Percentiles rank a stretch among this genome's conserved stretches.
Conservation (phyloP, 2,797 vertebrate species). For the Coendou prehensilis region DNA sequence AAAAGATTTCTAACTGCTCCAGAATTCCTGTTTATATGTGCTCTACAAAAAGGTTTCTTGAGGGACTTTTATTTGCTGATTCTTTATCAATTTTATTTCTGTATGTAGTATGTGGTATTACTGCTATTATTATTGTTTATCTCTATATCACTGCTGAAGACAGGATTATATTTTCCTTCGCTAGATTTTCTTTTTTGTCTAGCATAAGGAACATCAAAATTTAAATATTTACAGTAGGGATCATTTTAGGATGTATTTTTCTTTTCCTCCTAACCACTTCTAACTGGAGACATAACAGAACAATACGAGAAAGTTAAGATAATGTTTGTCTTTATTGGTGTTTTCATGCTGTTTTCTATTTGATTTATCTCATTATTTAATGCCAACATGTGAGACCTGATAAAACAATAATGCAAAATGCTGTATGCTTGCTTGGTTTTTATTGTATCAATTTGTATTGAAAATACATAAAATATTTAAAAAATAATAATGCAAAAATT, state of each 20-base stretch:
- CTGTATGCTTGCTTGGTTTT: conserved; percentile 79
- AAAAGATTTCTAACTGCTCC: conserved; percentile 65
- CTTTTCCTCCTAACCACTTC: conserved; percentile 65
- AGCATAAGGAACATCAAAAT: conserved; percentile 66
- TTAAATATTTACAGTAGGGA: conserved; percentile 79
- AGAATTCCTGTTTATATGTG: conserved; percentile 57
- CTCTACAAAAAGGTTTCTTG: conserved; percentile 66
- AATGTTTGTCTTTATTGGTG: conserved; percentile 82
- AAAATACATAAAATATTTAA: conserved; percentile 84
- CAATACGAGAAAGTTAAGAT: conserved; percentile 79
- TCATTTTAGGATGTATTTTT: conserved; percentile 73
- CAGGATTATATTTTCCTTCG: conserved; percentile 67
- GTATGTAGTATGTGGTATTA: conserved; percentile 57
- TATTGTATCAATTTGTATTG: conserved; percentile 86
- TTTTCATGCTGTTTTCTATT: conserved; percentile 83
- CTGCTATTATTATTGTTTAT: conserved; percentile 74
- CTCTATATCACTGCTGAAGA: conserved; percentile 43
- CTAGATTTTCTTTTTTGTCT: conserved; percentile 48
- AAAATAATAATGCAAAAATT: conserved; percentile 87
- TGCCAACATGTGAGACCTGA: conserved; percentile 83
- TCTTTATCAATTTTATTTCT: conserved; percentile 81
- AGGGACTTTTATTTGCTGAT: conserved; percentile 70
- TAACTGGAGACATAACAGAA: conserved; percentile 63
- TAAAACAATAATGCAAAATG: conserved; percentile 86
- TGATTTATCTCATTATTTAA: conserved; percentile 85